Percentiles rank a stretch among this genome's conserved stretches.
Conservation (phyloP, 2,888 invertebrate genomes). For the Drosophila putrida region DNA sequence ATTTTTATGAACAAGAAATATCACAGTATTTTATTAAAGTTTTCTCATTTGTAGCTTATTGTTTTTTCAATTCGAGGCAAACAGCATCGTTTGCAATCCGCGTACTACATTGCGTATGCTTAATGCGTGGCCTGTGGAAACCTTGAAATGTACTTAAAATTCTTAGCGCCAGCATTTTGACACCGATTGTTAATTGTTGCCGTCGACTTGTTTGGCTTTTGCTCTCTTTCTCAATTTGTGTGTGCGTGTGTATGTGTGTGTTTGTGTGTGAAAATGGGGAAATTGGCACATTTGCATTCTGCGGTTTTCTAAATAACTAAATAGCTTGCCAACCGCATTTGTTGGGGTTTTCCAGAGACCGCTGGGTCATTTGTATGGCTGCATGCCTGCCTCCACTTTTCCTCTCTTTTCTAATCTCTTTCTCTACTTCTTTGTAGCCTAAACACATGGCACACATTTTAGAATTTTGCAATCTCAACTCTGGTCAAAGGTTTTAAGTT, state of each 20-base stretch:
- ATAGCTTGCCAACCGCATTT: slow-evolving; percentile 68
- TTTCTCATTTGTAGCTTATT: background rate
- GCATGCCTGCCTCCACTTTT: slow-evolving; percentile 21
- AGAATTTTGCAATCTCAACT: slow-evolving; percentile 25
- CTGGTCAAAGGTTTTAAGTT: slow-evolving; percentile 39
- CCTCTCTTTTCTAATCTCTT: background rate
- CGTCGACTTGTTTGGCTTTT: slow-evolving; percentile 52
- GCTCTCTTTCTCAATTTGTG: slow-evolving; percentile 17
- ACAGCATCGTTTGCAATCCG: slow-evolving; percentile 23
- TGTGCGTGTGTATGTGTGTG: background rate
- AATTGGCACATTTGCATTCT: slow-evolving; percentile 72
- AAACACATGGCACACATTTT: slow-evolving; percentile 15
- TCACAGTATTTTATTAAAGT: background rate
- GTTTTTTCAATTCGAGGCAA: background rate
- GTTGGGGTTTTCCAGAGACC: slow-evolving; percentile 55
- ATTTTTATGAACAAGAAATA: background rate
- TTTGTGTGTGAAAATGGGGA: slow-evolving; percentile 29
- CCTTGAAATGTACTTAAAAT: slow-evolving; percentile 76
- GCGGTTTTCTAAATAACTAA: slow-evolving; percentile 76
- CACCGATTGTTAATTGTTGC: slow-evolving; percentile 73
- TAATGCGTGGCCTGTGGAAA: slow-evolving; percentile 42
- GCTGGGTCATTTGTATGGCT: slow-evolving; percentile 67
- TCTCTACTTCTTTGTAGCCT: background rate
- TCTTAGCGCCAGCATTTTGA: slow-evolving; percentile 67
- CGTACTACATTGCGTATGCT: slow-evolving; percentile 64